These are phyloP conservation scores for Gallinago media DNA, from an alignment of 2,113 vertebrate genomes.

Conservation along the genomic window DNA sequence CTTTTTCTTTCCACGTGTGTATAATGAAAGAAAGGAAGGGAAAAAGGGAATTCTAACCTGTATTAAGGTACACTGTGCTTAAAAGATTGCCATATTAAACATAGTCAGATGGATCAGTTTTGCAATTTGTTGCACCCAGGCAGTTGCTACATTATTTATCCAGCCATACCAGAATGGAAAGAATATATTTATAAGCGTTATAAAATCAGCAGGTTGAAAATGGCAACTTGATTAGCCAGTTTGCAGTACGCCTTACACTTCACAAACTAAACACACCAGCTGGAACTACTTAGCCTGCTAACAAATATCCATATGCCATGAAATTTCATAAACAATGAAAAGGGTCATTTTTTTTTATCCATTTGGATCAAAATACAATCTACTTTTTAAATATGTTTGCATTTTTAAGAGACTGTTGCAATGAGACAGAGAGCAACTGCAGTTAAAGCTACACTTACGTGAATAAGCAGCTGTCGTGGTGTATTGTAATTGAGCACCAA, in stretches of 20 bases:
- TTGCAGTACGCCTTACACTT: not conserved
- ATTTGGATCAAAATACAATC: constrained; percentile 11
- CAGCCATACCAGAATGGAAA: not conserved
- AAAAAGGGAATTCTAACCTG: not conserved
- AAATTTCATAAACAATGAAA: constrained; percentile 45
- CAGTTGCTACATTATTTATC: not conserved
- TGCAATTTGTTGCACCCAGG: not conserved
- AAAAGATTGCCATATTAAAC: not conserved
- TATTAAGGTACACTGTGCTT: not conserved
- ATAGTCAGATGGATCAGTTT: not conserved
- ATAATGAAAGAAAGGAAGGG: not conserved
- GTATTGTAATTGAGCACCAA: constrained; percentile 19
- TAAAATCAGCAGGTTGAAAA: constrained; percentile 27
- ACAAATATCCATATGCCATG: constrained; percentile 33
- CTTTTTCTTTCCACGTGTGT: not conserved
- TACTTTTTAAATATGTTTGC: not conserved
- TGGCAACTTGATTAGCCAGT: constrained; percentile 22
- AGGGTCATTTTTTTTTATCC: not conserved
- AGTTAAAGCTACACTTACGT: constrained; percentile 34
- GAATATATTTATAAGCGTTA: not conserved
- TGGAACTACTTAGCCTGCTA: constrained; percentile 24
- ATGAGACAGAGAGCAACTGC: constrained; percentile 2
- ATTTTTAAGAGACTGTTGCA: constrained; percentile 17
- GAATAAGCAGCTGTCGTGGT: constrained; percentile 24
- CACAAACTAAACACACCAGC: constrained; percentile 28